phyloP scores from a whole-genome alignment of 2,797 vertebrate species.

The Brotogeris chrysoptera region DNA sequence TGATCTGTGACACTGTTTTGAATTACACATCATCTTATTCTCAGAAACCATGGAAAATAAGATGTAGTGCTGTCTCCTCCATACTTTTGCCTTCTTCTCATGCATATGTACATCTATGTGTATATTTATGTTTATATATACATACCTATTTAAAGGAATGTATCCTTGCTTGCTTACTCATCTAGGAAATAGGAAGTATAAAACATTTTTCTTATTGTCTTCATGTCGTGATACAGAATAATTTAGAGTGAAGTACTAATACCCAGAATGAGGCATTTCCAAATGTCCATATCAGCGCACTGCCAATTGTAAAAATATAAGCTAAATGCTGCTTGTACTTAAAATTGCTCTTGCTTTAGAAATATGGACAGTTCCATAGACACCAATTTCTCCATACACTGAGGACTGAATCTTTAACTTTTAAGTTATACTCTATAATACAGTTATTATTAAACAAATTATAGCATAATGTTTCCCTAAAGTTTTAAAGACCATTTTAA shows the following conservation, averaged over 20 bases:
- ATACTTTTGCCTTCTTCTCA: not conserved
- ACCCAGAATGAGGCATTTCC: not conserved
- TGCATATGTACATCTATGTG: not conserved
- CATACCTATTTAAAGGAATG: not conserved
- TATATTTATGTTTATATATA: not conserved
- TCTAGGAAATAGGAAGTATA: not conserved
- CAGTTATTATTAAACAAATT: not conserved
- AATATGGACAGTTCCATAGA: not conserved
- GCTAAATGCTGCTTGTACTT: not conserved
- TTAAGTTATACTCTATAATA: not conserved
- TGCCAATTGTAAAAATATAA: not conserved
- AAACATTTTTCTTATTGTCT: not conserved
- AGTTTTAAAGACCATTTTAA: not conserved
- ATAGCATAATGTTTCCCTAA: not conserved
- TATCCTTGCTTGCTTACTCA: not conserved
- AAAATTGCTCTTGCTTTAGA: not conserved
- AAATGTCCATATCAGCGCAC: not conserved
- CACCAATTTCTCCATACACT: not conserved
- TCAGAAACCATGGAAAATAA: slow-evolving; percentile 5
- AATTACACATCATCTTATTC: not conserved
- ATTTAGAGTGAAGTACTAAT: not conserved
- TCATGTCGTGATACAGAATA: not conserved
- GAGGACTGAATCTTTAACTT: not conserved
- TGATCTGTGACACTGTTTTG: slow-evolving; percentile 17
- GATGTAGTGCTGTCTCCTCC: not conserved